Conservation (phyloP, 2,888 invertebrate species). For the Diadromus collaris region DNA sequence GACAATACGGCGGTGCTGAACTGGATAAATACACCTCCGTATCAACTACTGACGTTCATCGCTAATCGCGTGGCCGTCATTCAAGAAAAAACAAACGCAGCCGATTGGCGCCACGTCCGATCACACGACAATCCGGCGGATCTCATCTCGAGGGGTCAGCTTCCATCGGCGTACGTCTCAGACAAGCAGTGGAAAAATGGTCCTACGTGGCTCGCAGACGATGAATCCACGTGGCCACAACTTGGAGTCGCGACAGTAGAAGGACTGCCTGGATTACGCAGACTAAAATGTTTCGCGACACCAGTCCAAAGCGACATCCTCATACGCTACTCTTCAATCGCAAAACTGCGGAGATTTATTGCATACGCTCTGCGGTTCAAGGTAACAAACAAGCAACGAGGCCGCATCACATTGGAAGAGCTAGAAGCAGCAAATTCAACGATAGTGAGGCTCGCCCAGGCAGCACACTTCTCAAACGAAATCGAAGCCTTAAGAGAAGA, state of each 20-base stretch:
- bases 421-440: constrained; percentile 19
- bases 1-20: constrained; percentile 33
- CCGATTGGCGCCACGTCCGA: constrained; percentile 54
- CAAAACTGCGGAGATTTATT: background rate
- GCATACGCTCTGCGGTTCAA: constrained; percentile 13
- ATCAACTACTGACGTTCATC: constrained; percentile 46
- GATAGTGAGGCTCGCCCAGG: no score
- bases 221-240: constrained; percentile 29
- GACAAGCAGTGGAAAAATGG: constrained; percentile 31
- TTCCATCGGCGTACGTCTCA: constrained; percentile 6
- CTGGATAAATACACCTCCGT: constrained; percentile 54
- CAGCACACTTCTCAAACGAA: no score
- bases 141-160: constrained; percentile 55
- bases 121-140: constrained; percentile 62
- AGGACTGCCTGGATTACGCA: background rate
- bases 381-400: background rate
- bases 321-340: constrained; percentile 19
- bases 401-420: background rate
- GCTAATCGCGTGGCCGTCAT: constrained; percentile 56
- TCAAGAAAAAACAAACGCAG: constrained; percentile 32
- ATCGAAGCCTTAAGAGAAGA: no score
- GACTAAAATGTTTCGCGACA: background rate
- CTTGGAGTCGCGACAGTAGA: background rate
- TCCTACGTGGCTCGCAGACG: constrained; percentile 36
- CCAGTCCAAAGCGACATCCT: background rate